Base-by-base conservation (phyloP, 2,797 vertebrate genomes). In the Cuculus canorus region DNA sequence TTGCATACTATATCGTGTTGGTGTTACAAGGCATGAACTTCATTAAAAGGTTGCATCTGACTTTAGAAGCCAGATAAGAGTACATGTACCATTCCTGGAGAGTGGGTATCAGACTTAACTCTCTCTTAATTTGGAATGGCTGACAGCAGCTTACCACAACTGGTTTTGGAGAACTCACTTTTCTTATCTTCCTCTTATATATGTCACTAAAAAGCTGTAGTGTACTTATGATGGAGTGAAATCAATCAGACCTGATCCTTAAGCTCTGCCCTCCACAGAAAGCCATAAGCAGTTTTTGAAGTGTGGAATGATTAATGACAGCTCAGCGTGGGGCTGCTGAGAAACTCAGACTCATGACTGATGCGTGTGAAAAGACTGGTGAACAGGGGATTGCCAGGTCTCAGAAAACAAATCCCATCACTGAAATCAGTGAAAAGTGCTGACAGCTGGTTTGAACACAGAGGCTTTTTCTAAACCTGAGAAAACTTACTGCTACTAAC, bases 321-420 rank as follows among this genome's bases (percentile, higher is more conserved):
- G 64, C 65, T 86, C n/a, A 57, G 70, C 13, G 54, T 50, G 5
- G n/a, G 57, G 80, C 71, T 28, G 33, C 53, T 39, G 81, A 86
- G 53, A 96, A 48, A 93, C 84, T 71, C 10, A 11, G 54, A 39
- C 65, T 93, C 35, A 4, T 10, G 45, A 57, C 27, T 32, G 93
- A 60, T 27, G 47, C 35, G 39, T 47, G 63, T 76, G 32, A 52
- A 92, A 92, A 88, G 92, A 91, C 78, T 88, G 87, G 45, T 27
- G 76, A 88, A 82, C 52, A 81, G 61, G 32, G 6, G 27, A 39
- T 64, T 18, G 65, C 32, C 78, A 86, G 84, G 53, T 81, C 41
- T 63, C 53, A 53, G 82, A 73, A 96, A 86, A 95, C 59, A 95
- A 83, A 66, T 80, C 79, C 63, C 56, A 54, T 37, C 86, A 54